Base-by-base conservation (phyloP, 2,113 vertebrate genomes). In the Halichoerus grypus region DNA sequence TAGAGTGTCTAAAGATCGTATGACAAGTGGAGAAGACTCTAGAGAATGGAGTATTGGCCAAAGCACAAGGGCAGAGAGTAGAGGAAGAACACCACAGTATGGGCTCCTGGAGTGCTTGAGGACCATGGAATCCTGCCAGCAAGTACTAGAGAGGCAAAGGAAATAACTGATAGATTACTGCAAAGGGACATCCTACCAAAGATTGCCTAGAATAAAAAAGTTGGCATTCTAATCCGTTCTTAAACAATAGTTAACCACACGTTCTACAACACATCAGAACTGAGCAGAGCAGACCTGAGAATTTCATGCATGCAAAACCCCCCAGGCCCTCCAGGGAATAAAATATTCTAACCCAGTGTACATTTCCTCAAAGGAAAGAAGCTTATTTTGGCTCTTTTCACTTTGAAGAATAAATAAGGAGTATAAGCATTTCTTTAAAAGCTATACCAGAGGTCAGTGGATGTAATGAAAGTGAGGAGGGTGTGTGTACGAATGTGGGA, bases 351-450 rank as follows among this genome's bases (percentile, higher is more conserved):
- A 72, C 7, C 13, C 8, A 13, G 18, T 18, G 13, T 51, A 33
- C 31, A 79, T 83, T 97, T 93, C 81, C 22, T 76, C 22, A 71
- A 65, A 93, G 92, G 31, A 80, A 93, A 81, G 28, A 31, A 77
- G 13, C 11, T 63, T 83, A 71, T 67, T 61, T 39, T 57, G 26
- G 10, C 63, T 55, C 69, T 74, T 46, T 71, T 57, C 15, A 39
- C n/a, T 76, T 26, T 87, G 26, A 83, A 87, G 55, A 93, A 51
- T 53, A 94, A 89, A 91, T 71, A 95, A 65, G 36, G 24, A 84
- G 61, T 24, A 83, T 74, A 86, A 79, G 16, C 28, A 74, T 36
- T 76, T 86, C 94, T 33, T 85, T 55, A 59, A 94, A 57, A 87
- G 87, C n/a, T 90, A 18, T 31, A 42, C 42, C 11, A 31, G 14